Percentiles rank a stretch among this genome's conserved stretches.
phyloP scores from a whole-genome alignment of 2,797 vertebrate species.

The Menidia menidia region DNA sequence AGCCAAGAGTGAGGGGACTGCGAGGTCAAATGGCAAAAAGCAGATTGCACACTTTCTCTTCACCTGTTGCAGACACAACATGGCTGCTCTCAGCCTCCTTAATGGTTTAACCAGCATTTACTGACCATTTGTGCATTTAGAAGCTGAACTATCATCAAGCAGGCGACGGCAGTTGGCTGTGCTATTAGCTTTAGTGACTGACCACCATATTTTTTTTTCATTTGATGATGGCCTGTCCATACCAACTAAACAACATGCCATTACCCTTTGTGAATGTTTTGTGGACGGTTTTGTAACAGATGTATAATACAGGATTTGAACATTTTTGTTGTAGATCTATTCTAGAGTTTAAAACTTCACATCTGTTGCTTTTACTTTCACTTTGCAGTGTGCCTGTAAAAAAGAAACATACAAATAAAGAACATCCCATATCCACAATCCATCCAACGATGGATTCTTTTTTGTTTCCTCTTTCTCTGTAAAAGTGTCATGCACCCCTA shows the following conservation, averaged over 20 bases:
- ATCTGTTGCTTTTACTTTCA: too few relatives aligned
- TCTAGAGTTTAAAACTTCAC: too few relatives aligned
- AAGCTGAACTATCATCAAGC: background rate
- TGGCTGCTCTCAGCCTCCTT: conserved; percentile 14
- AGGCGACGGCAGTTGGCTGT: conserved; percentile 9
- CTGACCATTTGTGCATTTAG: conserved; percentile 34
- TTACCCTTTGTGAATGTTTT: background rate
- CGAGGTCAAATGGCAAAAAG: conserved; percentile 54
- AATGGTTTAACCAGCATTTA: conserved; percentile 33
- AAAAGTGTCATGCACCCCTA: conserved; percentile 3
- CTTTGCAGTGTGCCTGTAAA: too few relatives aligned
- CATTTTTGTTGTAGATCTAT: background rate
- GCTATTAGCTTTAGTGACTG: too few relatives aligned
- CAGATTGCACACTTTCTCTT: conserved; percentile 44
- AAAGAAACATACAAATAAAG: too few relatives aligned
- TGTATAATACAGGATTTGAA: too few relatives aligned
- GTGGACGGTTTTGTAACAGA: too few relatives aligned
- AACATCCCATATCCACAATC: too few relatives aligned
- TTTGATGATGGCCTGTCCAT: background rate
- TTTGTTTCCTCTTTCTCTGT: too few relatives aligned
- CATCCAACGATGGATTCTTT: too few relatives aligned
- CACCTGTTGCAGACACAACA: conserved; percentile 50
- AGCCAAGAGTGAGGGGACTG: conserved; percentile 38
- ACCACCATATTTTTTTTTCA: background rate
- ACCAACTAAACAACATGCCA: background rate